phyloP scores from a whole-genome alignment of 2,797 vertebrate genomes.

The Neosilurus hyrtlii region DNA sequence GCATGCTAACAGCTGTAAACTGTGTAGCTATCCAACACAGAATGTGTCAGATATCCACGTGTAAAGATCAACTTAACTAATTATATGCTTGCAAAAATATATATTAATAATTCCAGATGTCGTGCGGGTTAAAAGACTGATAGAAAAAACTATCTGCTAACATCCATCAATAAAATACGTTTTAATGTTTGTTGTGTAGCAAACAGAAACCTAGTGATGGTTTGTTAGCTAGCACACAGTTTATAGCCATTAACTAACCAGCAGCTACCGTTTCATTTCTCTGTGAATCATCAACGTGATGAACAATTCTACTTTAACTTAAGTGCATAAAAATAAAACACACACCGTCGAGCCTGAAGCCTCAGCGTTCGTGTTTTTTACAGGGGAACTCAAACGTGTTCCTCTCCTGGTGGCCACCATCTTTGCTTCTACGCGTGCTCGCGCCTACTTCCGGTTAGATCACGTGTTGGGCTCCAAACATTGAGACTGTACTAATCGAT shows the following conservation, averaged over 20 bases:
- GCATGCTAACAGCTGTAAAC: too few relatives aligned
- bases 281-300: not conserved
- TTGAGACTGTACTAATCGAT: slow-evolving; percentile 48
- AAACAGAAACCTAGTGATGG: not conserved
- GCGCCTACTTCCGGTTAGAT: slow-evolving; percentile 57
- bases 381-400: slow-evolving; percentile 54
- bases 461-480: not conserved
- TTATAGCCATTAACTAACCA: not conserved
- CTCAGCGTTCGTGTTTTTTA: slow-evolving; percentile 45
- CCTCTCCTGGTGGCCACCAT: slow-evolving; percentile 80
- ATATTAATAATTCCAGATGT: not conserved
- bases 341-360: slow-evolving; percentile 57
- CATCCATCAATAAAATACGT: not conserved
- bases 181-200: not conserved
- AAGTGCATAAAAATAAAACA: not conserved
- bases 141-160: not conserved
- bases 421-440: slow-evolving; percentile 59
- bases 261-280: not conserved
- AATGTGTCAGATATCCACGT: too few relatives aligned
- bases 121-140: too few relatives aligned
- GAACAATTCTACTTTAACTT: too few relatives aligned
- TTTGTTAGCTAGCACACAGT: not conserved
- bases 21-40: too few relatives aligned
- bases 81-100: not conserved
- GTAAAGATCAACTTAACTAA: not conserved